Conservation (phyloP, 2,888 invertebrate genomes). For the Liodrosophila aerea region DNA sequence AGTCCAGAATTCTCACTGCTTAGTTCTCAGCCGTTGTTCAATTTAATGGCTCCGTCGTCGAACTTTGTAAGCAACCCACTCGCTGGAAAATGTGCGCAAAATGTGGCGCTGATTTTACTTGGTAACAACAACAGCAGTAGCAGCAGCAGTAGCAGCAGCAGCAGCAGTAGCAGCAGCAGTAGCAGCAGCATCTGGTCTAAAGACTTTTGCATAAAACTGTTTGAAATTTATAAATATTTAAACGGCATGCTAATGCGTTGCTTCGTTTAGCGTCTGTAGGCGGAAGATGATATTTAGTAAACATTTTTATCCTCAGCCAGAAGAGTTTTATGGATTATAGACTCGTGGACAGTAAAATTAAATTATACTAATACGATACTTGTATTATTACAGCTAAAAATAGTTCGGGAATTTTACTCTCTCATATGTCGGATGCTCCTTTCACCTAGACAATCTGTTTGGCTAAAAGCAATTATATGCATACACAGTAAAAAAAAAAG, state of each 20-base stretch:
- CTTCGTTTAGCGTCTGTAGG: conserved; percentile 9
- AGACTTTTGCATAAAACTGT: conserved; percentile 49
- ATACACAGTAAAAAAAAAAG: no score
- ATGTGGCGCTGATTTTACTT: conserved; percentile 42
- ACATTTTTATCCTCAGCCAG: conserved; percentile 19
- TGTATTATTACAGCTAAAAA: no score
- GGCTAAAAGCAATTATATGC: no score
- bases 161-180: conserved; percentile 33
- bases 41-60: conserved; percentile 58
- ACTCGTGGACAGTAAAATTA: no score
- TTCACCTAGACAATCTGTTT: no score
- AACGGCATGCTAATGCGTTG: conserved; percentile 51
- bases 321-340: no score
- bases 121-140: no score
- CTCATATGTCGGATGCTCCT: no score
- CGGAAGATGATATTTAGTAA: conserved; percentile 19
- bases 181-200: conserved; percentile 34
- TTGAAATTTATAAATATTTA: conserved; percentile 63
- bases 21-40: conserved; percentile 32
- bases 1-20: not conserved
- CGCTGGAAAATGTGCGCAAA: conserved; percentile 46
- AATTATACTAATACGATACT: no score
- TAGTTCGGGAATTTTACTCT: no score
- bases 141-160: conserved; percentile 36
- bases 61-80: conserved; percentile 52